Evolutionary conservation across 2,888 invertebrate genomes (phyloP).

Genomic region (Idaea dimidiata): DNA sequence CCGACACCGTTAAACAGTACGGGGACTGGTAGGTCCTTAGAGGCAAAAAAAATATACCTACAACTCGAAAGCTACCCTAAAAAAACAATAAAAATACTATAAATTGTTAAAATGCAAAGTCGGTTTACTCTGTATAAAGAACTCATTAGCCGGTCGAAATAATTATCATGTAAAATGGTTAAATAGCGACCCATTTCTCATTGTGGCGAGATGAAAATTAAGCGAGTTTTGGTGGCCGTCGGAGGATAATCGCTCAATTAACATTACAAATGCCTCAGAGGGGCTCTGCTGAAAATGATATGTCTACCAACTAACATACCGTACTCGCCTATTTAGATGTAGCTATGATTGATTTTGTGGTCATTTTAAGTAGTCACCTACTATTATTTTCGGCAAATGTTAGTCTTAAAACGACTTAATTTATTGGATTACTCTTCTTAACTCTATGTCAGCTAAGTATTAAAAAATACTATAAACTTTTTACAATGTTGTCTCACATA

Average conservation of each 20-base stretch:
- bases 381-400: too few relatives aligned
- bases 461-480: too few relatives aligned
- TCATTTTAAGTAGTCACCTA: too few relatives aligned
- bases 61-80: too few relatives aligned
- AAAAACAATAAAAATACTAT: slow-evolving; percentile 8
- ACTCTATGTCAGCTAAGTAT: too few relatives aligned
- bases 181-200: background rate
- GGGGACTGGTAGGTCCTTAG: too few relatives aligned
- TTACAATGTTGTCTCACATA: too few relatives aligned
- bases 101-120: slow-evolving; percentile 1
- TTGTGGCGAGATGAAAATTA: slow-evolving; percentile 2
- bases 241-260: slow-evolving; percentile 4
- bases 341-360: background rate
- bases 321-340: background rate
- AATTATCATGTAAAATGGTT: slow-evolving; percentile 1
- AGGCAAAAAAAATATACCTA: too few relatives aligned
- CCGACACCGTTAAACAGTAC: too few relatives aligned
- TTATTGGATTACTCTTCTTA: too few relatives aligned
- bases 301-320: background rate
- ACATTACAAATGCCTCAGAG: slow-evolving; percentile 2
- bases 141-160: background rate
- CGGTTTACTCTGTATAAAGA: background rate
- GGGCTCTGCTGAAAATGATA: background rate
- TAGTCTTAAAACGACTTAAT: too few relatives aligned
- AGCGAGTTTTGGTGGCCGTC: slow-evolving; percentile 1